These are phyloP conservation scores for Anguilla rostrata DNA, from an alignment of 2,113 vertebrate genomes.

Conservation along the genomic window DNA sequence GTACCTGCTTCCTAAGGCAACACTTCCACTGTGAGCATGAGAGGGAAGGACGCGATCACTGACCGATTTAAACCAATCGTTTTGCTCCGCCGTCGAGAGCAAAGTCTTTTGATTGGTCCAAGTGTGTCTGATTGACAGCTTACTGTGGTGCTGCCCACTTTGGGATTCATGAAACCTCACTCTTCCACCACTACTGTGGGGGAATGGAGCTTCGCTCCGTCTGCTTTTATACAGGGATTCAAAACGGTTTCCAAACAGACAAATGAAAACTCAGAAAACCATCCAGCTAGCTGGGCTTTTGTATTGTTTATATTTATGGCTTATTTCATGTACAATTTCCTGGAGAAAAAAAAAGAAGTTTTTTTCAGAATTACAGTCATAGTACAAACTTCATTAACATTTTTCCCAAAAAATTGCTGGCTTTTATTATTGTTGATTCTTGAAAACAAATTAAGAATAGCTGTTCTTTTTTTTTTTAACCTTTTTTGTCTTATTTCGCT, in stretches of 20 bases:
- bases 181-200: slow-evolving; percentile 13
- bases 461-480: slow-evolving; percentile 7
- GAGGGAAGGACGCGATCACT: too few species aligned
- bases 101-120: too few species aligned
- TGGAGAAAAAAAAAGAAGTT: not conserved
- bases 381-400: slow-evolving; percentile 6
- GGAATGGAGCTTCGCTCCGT: slow-evolving; percentile 18
- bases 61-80: too few species aligned
- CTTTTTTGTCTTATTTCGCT: not conserved
- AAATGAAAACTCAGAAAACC: not conserved
- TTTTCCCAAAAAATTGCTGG: not conserved
- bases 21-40: not conserved
- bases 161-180: too few species aligned
- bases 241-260: not conserved
- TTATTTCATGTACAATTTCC: slow-evolving; percentile 10
- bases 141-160: too few species aligned
- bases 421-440: slow-evolving; percentile 25
- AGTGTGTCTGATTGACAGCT: too few species aligned
- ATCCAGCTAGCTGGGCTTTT: slow-evolving; percentile 5
- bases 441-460: slow-evolving; percentile 11
- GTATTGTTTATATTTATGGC: slow-evolving; percentile 6
- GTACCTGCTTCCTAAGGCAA: not conserved
- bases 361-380: slow-evolving; percentile 18
- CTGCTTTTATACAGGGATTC: slow-evolving; percentile 16
- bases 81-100: too few species aligned